These are phyloP conservation scores for Melolontha melolontha DNA, from an alignment of 2,888 invertebrate genomes.

Conservation along the genomic window DNA sequence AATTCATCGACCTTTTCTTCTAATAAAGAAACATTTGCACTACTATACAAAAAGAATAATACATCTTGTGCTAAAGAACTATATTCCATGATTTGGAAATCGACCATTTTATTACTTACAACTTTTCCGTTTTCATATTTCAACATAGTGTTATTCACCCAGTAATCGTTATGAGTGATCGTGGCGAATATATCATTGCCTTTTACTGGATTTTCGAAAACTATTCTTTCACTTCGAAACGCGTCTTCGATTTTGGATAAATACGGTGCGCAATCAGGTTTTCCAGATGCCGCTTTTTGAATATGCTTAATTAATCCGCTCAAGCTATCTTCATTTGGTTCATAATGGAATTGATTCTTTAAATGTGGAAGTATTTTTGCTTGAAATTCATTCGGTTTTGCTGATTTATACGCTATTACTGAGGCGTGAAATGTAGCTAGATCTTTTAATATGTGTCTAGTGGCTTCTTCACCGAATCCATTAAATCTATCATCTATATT, in stretches of 20 bases:
- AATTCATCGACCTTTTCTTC: constrained; percentile 64
- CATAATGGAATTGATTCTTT: no score
- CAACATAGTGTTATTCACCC: constrained; percentile 72
- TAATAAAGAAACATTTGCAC: constrained; percentile 63
- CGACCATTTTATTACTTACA: constrained; percentile 66
- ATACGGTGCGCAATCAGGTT: constrained; percentile 17
- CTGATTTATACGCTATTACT: constrained; percentile 67
- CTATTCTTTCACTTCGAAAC: no score
- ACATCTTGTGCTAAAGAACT: constrained; percentile 68
- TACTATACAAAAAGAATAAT: constrained; percentile 68
- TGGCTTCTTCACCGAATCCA: constrained; percentile 66
- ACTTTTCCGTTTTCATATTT: constrained; percentile 56
- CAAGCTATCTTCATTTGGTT: constrained; percentile 12
- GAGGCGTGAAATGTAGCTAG: constrained; percentile 69
- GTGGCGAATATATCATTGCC: constrained; percentile 66
- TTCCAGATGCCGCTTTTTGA: not conserved
- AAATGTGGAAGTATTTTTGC: constrained; percentile 16
- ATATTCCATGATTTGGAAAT: constrained; percentile 69
- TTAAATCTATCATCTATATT: constrained; percentile 63
- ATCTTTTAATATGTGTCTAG: constrained; percentile 63
- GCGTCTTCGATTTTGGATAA: constrained; percentile 15
- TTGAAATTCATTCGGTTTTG: constrained; percentile 62
- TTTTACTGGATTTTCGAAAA: constrained; percentile 50
- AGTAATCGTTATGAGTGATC: constrained; percentile 69
- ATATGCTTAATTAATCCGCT: not conserved